phyloP scores from a whole-genome alignment of 1,140 invertebrate species.

The Ceratoteleas bidentatus region DNA sequence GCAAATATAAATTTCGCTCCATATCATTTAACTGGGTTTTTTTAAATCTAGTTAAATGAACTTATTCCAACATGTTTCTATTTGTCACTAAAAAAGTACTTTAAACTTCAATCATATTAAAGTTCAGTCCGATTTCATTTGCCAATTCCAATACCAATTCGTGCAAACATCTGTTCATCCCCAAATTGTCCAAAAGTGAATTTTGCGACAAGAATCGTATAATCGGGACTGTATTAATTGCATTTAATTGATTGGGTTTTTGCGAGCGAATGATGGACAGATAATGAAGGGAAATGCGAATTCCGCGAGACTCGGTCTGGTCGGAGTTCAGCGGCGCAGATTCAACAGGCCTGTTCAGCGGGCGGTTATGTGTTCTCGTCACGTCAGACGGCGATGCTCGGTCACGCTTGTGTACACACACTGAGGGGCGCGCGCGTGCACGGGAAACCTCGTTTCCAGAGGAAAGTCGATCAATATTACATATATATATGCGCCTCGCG shows the following conservation, averaged over 20 bases:
- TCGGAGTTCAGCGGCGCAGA: conserved; percentile 9
- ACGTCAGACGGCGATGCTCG: conserved; percentile 13
- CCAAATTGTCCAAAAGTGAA: too few species aligned
- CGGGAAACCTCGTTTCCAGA: conserved; percentile 13
- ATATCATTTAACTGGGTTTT: too few species aligned
- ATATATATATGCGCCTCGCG: conserved; percentile 1
- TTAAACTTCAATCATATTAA: too few species aligned
- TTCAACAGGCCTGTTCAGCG: conserved; percentile 35
- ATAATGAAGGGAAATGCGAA: conserved; percentile 17
- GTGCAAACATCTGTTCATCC: too few species aligned
- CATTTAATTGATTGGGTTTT: background rate
- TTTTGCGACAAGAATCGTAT: too few species aligned
- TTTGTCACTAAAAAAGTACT: too few species aligned
- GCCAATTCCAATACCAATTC: too few species aligned
- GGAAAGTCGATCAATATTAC: conserved; percentile 22
- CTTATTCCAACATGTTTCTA: too few species aligned
- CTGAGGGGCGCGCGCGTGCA: background rate
- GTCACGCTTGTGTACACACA: conserved; percentile 4
- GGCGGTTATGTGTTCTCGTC: conserved; percentile 33
- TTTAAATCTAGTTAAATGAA: too few species aligned
- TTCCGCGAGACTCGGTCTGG: background rate
- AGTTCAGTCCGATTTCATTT: too few species aligned
- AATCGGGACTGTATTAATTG: background rate
- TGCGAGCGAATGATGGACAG: conserved; percentile 1
- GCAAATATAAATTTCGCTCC: too few species aligned